Evolutionary conservation across 1,140 invertebrate species (phyloP).

Genomic region (Heliconius melpomene): DNA sequence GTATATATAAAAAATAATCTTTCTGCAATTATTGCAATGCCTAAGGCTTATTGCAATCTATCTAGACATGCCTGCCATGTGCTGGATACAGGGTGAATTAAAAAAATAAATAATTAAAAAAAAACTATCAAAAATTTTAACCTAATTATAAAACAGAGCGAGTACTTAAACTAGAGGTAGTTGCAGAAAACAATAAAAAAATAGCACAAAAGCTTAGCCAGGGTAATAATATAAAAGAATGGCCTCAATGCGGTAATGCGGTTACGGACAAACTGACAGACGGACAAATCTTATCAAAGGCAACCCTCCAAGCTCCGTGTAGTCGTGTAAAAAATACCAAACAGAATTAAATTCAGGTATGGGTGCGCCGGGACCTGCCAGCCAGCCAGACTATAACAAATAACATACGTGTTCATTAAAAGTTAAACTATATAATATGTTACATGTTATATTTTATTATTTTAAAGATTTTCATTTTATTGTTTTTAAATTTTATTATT

Average conservation of each 20-base stretch:
- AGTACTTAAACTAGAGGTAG: neutral
- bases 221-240: slow-evolving; percentile 17
- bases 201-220: slow-evolving; percentile 21
- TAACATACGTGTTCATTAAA: neutral
- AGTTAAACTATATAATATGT: neutral
- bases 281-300: slow-evolving; percentile 17
- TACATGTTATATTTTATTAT: no score
- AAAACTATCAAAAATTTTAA: neutral
- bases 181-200: slow-evolving; percentile 4
- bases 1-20: no score
- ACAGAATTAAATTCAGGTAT: slow-evolving; percentile 13
- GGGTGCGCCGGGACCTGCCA: neutral
- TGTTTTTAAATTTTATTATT: neutral
- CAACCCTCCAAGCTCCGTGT: neutral
- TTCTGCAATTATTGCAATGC: no score
- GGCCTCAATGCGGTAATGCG: slow-evolving; percentile 21
- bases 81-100: neutral
- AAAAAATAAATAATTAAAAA: neutral
- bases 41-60: no score
- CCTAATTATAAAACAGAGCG: neutral
- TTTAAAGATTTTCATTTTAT: neutral
- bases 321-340: slow-evolving; percentile 23
- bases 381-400: neutral
- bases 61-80: neutral
- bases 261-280: slow-evolving; percentile 21